These are phyloP conservation scores for Pterocles orientalis DNA, from an alignment of 2,113 vertebrate genomes.

Conservation along the genomic window DNA sequence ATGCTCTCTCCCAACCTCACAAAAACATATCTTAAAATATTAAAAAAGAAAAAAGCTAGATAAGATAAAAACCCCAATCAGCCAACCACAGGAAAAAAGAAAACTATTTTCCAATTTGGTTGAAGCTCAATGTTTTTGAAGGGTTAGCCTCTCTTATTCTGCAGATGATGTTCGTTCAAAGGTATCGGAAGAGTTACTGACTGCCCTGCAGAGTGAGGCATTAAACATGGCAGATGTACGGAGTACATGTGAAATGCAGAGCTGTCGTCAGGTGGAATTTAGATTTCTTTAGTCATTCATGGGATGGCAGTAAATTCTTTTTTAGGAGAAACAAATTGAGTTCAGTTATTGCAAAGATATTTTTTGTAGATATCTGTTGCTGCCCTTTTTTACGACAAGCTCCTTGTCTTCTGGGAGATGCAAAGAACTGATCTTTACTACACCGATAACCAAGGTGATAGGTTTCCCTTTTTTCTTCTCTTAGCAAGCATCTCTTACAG, in stretches of 20 bases:
- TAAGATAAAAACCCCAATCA: too few species aligned
- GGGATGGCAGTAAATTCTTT: not conserved
- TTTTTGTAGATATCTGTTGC: not conserved
- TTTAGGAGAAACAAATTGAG: not conserved
- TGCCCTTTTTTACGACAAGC: not conserved
- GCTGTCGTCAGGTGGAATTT: not conserved
- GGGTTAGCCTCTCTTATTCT: not conserved
- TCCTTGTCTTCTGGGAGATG: not conserved
- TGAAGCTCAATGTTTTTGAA: not conserved
- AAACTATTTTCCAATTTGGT: not conserved
- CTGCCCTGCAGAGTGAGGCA: not conserved
- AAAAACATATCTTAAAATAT: not conserved
- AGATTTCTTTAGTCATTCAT: not conserved
- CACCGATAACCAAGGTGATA: not conserved
- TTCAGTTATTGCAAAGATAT: not conserved
- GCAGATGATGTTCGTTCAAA: not conserved
- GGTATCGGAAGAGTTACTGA: not conserved
- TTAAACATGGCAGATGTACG: accelerated
- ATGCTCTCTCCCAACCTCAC: not conserved
- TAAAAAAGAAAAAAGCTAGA: not conserved
- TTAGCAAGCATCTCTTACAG: not conserved
- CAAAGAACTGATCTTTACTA: not conserved
- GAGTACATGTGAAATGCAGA: not conserved
- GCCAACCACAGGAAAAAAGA: not conserved
- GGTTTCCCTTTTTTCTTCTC: not conserved